Evolutionary conservation across 2,888 invertebrate genomes (phyloP), one percentile per base, ranked within the genome.

Genomic region (Drosophila neonasuta): DNA sequence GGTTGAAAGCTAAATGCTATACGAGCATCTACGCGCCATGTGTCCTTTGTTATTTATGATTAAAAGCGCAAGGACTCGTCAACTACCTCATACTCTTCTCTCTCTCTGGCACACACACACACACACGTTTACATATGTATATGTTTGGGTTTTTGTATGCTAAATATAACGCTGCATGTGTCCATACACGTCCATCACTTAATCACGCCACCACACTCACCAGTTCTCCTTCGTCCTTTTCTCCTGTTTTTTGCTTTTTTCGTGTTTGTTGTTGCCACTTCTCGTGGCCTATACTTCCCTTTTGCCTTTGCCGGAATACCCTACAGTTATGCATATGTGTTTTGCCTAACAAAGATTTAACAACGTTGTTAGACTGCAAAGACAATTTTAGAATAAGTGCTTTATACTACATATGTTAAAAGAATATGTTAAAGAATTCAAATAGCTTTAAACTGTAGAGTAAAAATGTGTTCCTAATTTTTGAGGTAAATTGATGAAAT

Each of bases 101-200:
- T 64, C 57, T 42, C 36, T 13, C 51, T 67, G 39, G 60, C 54
- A 44, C 57, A 59, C 45, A 44, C 56, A 44, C 46, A 29, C 49
- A 45, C 36, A 51, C 36, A 56, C 20, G 10, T 80, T 69, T 81
- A 78, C 76, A 84, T 74, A 67, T 68, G 57, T 65, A 71, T 58
- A 58, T 44, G 50, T 66, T 83, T 74, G 68, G 61, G 70, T 66
- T 70, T 77, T 68, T 87, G 83, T 86, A 87, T 80, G 87, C 79
- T 84, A 86, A 86, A 84, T 84, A 87, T 84, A 87, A 79, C 72
- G 84, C 86, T 86, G 84, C 81, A 83, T 87, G 83, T 83, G 86
- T 87, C 86, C 81, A 86, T 76, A 86, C 84, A 80, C 81, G 83
- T 84, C 86, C 87, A 84, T 84, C 83, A 84, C 87, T 84, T 87